A percentile compares a stretch with the other conserved stretches of the same genome.
Conservation (phyloP, 2,113 vertebrate species). For the Toxotes chatareus region DNA sequence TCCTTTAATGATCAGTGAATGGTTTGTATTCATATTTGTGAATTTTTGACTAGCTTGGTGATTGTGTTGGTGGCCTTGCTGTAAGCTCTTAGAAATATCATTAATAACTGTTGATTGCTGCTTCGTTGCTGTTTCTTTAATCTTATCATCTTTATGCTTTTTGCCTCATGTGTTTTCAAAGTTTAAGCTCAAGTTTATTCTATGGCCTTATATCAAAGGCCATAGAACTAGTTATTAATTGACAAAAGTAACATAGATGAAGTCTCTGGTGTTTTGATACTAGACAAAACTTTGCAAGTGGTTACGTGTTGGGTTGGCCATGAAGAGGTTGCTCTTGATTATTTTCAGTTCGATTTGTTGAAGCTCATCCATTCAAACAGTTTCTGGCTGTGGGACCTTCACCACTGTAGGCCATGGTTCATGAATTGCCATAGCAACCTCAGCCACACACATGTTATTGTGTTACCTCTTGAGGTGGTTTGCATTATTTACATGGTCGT, state of each 20-base stretch:
- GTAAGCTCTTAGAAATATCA: background rate
- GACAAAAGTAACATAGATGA: background rate
- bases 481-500: background rate
- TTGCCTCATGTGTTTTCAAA: background rate
- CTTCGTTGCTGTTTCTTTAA: background rate
- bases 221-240: background rate
- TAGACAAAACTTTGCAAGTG: background rate
- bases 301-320: background rate
- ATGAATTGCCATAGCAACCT: background rate
- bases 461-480: background rate
- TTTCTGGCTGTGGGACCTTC: background rate
- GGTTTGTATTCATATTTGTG: background rate
- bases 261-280: background rate
- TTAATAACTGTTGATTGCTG: background rate
- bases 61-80: conserved; percentile 16
- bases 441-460: background rate
- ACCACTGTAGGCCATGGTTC: background rate
- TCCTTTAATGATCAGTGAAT: background rate
- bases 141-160: background rate
- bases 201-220: background rate
- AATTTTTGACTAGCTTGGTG: background rate
- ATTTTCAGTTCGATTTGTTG: background rate
- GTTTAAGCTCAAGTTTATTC: background rate
- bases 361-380: background rate
- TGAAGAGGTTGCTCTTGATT: background rate